phyloP scores from a whole-genome alignment of 2,888 invertebrate species.

The Lamellibrachia columna region DNA sequence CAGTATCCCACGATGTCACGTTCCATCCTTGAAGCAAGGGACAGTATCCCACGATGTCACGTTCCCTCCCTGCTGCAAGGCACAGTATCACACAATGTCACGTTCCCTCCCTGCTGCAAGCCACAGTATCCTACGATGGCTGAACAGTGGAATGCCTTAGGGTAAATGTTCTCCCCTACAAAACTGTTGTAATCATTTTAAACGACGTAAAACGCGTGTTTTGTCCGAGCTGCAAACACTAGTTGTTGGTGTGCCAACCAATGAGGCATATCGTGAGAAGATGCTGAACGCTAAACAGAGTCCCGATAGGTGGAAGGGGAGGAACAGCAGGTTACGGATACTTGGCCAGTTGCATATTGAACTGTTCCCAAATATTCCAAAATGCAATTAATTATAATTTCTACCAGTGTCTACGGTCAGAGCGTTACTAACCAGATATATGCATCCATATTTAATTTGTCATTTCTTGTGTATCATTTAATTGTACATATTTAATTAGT shows the following conservation, averaged over 20 bases:
- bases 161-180: no score
- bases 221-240: not conserved
- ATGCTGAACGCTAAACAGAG: not conserved
- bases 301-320: not conserved
- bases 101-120: no score
- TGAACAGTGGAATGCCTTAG: no score
- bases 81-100: no score
- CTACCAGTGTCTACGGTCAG: not conserved
- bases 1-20: no score
- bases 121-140: no score
- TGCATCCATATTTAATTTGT: not conserved
- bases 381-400: not conserved
- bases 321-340: not conserved
- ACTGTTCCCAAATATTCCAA: not conserved
- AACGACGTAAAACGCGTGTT: not conserved
- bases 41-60: no score
- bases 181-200: no score
- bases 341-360: not conserved
- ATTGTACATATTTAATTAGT: no score
- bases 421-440: not conserved
- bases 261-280: not conserved
- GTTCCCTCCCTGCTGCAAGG: no score
- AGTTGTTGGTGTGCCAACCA: not conserved
- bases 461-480: no score
- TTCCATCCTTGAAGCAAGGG: no score